Evolutionary conservation across 1,140 invertebrate genomes (phyloP).

Genomic region (Drosophila aff.): DNA sequence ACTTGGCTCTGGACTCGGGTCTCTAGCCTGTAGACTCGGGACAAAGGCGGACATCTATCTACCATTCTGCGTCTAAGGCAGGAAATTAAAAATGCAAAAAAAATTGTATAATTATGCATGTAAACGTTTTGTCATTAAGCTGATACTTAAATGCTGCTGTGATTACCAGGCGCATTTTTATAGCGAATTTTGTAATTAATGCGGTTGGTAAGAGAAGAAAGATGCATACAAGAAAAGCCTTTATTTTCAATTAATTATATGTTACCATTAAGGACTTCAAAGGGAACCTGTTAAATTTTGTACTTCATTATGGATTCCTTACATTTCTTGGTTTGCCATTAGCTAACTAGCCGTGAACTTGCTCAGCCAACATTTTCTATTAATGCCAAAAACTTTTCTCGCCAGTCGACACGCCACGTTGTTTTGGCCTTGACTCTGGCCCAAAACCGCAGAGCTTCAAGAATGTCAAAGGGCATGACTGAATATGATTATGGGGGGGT

Average conservation of each 20-base stretch:
- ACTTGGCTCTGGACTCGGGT: conserved; percentile 29
- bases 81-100: conserved; percentile 70
- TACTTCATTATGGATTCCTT: conserved; percentile 11
- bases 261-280: conserved; percentile 19
- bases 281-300: neutral
- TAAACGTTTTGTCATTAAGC: conserved; percentile 75
- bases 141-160: conserved; percentile 60
- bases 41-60: conserved; percentile 22
- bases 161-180: conserved; percentile 59
- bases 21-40: conserved; percentile 10
- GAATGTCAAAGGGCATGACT: conserved; percentile 54
- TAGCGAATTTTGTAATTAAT: conserved; percentile 25
- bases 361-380: conserved; percentile 20
- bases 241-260: neutral
- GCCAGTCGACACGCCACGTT: conserved; percentile 34
- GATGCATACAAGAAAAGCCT: neutral
- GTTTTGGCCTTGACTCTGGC: conserved; percentile 41
- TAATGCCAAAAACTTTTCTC: conserved; percentile 41
- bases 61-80: conserved; percentile 41
- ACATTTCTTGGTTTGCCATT: conserved; percentile 23
- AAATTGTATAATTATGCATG: conserved; percentile 67
- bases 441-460: conserved; percentile 33
- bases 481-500: conserved; percentile 10
- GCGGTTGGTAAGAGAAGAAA: neutral
- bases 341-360: conserved; percentile 37